These are phyloP conservation scores for Hymenochirus boettgeri DNA, from an alignment of 2,113 vertebrate species.

Conservation along the genomic window DNA sequence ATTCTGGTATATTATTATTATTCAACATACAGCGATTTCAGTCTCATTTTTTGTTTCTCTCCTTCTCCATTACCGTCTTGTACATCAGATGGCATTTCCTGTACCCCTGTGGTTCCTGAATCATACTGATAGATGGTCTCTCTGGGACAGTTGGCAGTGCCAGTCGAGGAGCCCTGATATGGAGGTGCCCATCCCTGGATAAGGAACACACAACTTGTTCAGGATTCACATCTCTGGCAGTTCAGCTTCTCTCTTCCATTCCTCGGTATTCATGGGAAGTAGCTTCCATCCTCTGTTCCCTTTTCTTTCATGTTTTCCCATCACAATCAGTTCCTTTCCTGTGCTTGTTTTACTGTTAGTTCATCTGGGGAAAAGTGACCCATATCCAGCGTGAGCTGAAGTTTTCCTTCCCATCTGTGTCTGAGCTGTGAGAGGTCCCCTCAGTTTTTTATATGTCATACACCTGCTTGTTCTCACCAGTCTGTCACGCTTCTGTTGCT, in stretches of 20 bases:
- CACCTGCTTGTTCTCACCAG: background rate
- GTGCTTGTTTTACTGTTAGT: constrained; percentile 42
- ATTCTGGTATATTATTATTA: no score
- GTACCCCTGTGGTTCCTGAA: background rate
- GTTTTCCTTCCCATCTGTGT: background rate
- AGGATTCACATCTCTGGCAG: constrained; percentile 41
- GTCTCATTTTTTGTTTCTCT: no score
- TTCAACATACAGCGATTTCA: no score
- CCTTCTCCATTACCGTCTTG: background rate
- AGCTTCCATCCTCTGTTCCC: constrained; percentile 7
- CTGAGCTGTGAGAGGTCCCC: background rate
- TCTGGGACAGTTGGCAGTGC: accelerated
- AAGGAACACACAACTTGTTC: constrained; percentile 36
- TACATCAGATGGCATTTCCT: background rate
- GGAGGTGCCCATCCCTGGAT: constrained; percentile 36
- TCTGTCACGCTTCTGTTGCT: no score
- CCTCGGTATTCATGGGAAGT: constrained; percentile 24
- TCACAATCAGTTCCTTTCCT: constrained; percentile 41
- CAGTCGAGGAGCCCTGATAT: constrained; percentile 33
- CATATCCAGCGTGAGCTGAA: constrained; percentile 41
- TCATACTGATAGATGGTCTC: constrained; percentile 42
- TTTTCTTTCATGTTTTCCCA: constrained; percentile 24
- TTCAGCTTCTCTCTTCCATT: constrained; percentile 35
- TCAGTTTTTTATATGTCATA: background rate
- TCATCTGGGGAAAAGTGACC: constrained; percentile 37